Percentiles rank a stretch among this genome's conserved stretches.
Conservation (phyloP, 2,888 invertebrate species). For the Drosophila hawaiiensis region DNA sequence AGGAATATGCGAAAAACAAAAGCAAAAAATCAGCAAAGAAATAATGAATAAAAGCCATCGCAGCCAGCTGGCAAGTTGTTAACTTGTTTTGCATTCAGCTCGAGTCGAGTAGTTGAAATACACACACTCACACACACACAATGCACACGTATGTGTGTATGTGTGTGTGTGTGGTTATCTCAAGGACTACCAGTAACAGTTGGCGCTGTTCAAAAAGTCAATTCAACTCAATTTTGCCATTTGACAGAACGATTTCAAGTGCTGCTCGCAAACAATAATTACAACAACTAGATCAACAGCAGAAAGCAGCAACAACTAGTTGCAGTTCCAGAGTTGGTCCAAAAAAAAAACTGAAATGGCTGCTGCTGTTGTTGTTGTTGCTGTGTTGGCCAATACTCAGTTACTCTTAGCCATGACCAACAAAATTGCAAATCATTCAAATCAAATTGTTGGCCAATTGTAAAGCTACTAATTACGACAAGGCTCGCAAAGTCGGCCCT, state of each 20-base stretch:
- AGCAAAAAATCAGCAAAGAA: conserved; percentile 16
- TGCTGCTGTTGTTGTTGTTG: not conserved
- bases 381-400: conserved; percentile 1
- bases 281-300: conserved; percentile 22
- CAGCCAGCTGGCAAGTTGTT: conserved; percentile 24
- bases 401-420: conserved; percentile 44
- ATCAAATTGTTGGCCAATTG: conserved; percentile 49
- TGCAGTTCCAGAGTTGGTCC: conserved; percentile 20
- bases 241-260: conserved; percentile 57
- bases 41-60: conserved; percentile 36
- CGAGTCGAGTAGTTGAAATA: conserved; percentile 11
- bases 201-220: conserved; percentile 21
- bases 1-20: conserved; percentile 13
- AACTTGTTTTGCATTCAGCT: conserved; percentile 49
- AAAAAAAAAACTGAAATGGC: not conserved
- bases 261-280: conserved; percentile 28
- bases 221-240: conserved; percentile 36
- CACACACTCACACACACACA: conserved; percentile 1
- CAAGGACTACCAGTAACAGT: conserved; percentile 67
- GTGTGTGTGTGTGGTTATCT: conserved; percentile 25
- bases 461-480: conserved; percentile 29
- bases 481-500: conserved; percentile 13
- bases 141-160: not conserved
- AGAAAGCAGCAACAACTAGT: not conserved
- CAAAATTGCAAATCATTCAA: conserved; percentile 33